Evolutionary conservation across 2,113 vertebrate genomes (phyloP).

Genomic region (Myotis brandtii): DNA sequence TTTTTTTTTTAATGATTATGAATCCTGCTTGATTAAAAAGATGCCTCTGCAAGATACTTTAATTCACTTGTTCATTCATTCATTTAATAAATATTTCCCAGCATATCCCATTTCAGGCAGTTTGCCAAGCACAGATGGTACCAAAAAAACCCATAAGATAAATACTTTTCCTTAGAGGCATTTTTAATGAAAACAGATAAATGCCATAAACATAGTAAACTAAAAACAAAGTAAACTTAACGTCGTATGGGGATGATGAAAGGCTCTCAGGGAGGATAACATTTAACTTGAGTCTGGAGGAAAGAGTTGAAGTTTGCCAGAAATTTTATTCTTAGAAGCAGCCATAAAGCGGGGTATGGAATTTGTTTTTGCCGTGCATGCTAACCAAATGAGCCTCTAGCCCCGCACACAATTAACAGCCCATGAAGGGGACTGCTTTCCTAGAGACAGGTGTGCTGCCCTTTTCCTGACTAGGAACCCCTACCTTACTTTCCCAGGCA

Average conservation of each 20-base stretch:
- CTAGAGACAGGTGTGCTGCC: background rate
- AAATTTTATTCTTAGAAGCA: background rate
- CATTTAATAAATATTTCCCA: constrained; percentile 48
- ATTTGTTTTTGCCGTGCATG: background rate
- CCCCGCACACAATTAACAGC: background rate
- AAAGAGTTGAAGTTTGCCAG: constrained; percentile 15
- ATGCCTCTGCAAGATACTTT: constrained; percentile 1
- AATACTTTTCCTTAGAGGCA: constrained; percentile 31
- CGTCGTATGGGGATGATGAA: background rate
- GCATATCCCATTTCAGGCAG: background rate
- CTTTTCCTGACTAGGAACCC: background rate
- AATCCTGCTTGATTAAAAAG: constrained; percentile 26
- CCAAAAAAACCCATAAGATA: background rate
- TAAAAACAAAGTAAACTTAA: constrained; percentile 23
- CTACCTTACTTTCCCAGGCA: background rate
- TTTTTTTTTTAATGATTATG: background rate
- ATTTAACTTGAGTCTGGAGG: constrained; percentile 12
- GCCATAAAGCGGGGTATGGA: background rate
- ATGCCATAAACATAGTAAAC: constrained; percentile 7
- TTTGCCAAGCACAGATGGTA: constrained; percentile 33
- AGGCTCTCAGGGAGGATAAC: background rate
- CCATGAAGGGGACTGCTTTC: background rate
- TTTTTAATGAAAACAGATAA: constrained; percentile 54
- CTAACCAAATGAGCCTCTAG: background rate
- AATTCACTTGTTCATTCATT: background rate